A percentile compares a stretch with the other conserved stretches of the same genome.
Conservation (phyloP, 2,113 vertebrate genomes). For the Pimephales promelas region DNA sequence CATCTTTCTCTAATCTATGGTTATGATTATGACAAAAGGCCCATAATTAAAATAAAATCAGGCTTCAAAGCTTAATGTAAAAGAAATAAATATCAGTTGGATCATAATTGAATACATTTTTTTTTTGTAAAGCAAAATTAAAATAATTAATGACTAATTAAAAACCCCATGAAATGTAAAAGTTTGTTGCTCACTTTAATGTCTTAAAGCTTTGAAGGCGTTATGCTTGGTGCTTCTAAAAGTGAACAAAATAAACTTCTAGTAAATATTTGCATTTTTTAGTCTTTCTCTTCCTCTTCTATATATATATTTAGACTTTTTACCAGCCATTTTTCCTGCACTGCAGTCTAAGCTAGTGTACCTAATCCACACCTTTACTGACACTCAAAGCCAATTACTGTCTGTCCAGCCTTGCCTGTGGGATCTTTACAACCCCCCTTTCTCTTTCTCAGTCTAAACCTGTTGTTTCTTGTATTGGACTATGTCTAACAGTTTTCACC, state of each 20-base stretch:
- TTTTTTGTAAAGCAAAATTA: neutral
- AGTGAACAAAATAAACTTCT: neutral
- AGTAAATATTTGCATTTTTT: neutral
- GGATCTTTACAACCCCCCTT: neutral
- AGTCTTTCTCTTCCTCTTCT: neutral
- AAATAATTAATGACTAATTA: neutral
- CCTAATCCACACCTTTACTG: constrained; percentile 44
- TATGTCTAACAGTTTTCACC: constrained; percentile 48
- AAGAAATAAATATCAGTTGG: neutral
- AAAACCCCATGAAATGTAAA: neutral
- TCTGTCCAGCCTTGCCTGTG: constrained; percentile 22
- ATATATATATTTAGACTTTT: neutral
- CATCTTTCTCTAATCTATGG: neutral
- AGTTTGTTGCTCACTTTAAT: neutral
- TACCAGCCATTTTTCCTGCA: constrained; percentile 29
- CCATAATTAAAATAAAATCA: neutral
- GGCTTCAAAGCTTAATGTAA: neutral
- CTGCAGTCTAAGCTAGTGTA: constrained; percentile 16
- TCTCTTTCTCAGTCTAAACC: constrained; percentile 30
- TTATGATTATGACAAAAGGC: neutral
- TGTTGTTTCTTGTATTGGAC: constrained; percentile 43
- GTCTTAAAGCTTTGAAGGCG: neutral
- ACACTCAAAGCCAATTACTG: constrained; percentile 51
- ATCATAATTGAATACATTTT: neutral
- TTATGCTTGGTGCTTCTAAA: neutral